Percentiles rank a stretch among this genome's conserved stretches.
phyloP scores from a whole-genome alignment of 2,113 vertebrate genomes.

The Ivindomyrus marchei region DNA sequence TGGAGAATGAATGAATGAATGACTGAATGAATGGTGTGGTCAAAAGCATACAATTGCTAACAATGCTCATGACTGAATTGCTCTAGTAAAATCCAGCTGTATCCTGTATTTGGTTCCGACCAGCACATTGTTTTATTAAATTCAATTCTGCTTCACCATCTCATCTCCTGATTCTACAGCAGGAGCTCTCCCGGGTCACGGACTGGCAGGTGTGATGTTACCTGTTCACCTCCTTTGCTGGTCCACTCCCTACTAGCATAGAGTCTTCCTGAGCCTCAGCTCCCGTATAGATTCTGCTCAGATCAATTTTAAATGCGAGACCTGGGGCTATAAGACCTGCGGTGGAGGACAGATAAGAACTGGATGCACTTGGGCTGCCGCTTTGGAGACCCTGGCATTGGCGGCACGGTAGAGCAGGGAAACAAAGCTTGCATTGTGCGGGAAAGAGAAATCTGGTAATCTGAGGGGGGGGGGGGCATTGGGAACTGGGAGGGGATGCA shows the following conservation, averaged over 20 bases:
- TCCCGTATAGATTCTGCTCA: not conserved
- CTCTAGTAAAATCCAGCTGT: not conserved
- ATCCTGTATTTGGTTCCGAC: not conserved
- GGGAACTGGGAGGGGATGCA: not conserved
- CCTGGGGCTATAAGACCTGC: not conserved
- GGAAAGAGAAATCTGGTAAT: not conserved
- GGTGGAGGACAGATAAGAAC: not conserved
- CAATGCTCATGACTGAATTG: not conserved
- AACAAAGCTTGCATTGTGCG: not conserved
- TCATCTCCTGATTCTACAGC: not conserved
- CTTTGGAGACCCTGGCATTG: not conserved
- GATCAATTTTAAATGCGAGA: not conserved
- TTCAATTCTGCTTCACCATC: not conserved
- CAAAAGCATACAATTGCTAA: not conserved
- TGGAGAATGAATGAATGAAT: not conserved
- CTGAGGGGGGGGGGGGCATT: not conserved
- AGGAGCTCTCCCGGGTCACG: not conserved
- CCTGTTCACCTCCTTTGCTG: not conserved
- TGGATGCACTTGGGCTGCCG: not conserved
- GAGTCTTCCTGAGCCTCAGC: not conserved
- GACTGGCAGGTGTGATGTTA: not conserved
- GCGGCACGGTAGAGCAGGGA: not conserved
- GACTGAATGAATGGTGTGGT: not conserved
- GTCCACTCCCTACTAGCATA: not conserved
- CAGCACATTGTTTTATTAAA: not conserved